Evolutionary conservation across 2,888 invertebrate species (phyloP).

Genomic region (Lapara coniferarum): DNA sequence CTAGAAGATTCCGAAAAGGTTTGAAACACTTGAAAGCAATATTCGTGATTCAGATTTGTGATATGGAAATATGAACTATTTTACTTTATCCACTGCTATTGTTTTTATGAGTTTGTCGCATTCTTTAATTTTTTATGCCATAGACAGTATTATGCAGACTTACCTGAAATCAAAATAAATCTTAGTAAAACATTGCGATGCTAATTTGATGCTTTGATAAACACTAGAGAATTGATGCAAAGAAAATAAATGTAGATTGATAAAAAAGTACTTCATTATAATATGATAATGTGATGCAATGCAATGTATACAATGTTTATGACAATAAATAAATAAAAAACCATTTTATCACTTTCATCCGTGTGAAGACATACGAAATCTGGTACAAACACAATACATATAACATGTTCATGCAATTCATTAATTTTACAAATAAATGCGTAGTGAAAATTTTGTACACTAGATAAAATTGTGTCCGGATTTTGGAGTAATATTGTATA

Average conservation of each 20-base stretch:
- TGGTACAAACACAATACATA: not conserved
- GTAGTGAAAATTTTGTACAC: not conserved
- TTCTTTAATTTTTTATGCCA: too few species aligned
- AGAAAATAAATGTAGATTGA: not conserved
- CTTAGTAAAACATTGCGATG: not conserved
- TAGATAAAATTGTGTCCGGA: not conserved
- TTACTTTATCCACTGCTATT: too few species aligned
- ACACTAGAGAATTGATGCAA: not conserved
- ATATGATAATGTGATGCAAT: too few species aligned
- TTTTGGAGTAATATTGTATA: not conserved
- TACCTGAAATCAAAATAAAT: not conserved
- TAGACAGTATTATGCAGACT: too few species aligned
- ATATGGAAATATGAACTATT: too few species aligned
- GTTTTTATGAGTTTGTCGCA: too few species aligned
- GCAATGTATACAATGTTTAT: not conserved
- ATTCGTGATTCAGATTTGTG: too few species aligned
- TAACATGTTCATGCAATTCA: not conserved
- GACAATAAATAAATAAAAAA: not conserved
- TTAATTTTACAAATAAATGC: not conserved
- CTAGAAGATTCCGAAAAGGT: too few species aligned
- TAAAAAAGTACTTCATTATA: not conserved
- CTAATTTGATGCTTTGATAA: not conserved
- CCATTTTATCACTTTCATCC: not conserved
- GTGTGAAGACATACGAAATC: not conserved
- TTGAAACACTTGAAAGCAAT: not conserved